Evolutionary conservation across 2,888 invertebrate genomes (phyloP), one percentile per base, ranked within the genome.

Genomic region (Cephus pulcher): DNA sequence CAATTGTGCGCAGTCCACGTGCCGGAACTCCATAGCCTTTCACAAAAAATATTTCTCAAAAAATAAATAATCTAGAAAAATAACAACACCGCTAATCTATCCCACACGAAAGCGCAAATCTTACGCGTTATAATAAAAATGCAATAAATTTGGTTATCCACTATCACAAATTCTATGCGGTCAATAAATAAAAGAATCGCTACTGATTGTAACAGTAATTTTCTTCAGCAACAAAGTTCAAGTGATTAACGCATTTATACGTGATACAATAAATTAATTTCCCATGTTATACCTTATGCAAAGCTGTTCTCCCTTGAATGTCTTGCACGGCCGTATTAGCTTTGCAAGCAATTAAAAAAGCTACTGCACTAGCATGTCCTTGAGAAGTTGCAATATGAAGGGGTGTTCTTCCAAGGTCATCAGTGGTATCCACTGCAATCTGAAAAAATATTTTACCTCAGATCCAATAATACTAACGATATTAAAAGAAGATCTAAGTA

Each of bases 271-370:
- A 56, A 56, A 56, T 23, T 56, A 56, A 56, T 23, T 23, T 23
- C 0, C 9, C 23, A 56, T 15, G 1, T 12, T 34, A 11, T 74
- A 74, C 74, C 74, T 74, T 74, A 11, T 74, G 74, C 35, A 74
- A 74, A 34, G 74, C 34, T 74, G 74, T 74, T 74, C 23, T 74
- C 11, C 74, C 74, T 33, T 37, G n/a, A 74, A 33, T 11, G 23
- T 74, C 74, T 35, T 35, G 35, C 6, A 74, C 30, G 11, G 74
- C 0, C 34, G n/a, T 34, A 35, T 74, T 34, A 33, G 74, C 74
- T n/a, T 37, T 74, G 74, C 30, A 35, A 30, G 74, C 34, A 15
- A 74, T 35, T 74, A 74, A 74, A 74, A 74, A 74, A 30, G 74
- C 34, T 12, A 74, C 35, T 33, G 74, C 74, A 23, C n/a, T 33